Evolutionary conservation across 2,797 vertebrate genomes (phyloP).

Genomic region (Sebastes steindachneri): DNA sequence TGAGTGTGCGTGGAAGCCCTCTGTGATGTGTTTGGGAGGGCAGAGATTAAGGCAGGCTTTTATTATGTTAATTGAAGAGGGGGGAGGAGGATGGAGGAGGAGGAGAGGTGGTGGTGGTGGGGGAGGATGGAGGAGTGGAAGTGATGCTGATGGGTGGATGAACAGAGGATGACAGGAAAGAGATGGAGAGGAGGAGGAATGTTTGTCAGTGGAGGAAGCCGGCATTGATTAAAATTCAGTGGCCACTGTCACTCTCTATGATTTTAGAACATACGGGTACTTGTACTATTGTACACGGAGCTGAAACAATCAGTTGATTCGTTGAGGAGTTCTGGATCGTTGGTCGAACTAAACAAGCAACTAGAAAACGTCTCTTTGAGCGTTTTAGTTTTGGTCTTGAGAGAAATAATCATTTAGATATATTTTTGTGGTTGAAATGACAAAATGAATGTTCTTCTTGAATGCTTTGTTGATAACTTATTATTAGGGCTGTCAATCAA

Average conservation of each 20-base stretch:
- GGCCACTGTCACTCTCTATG: too few relatives aligned
- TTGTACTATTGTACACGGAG: too few relatives aligned
- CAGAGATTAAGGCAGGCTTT: slow-evolving; percentile 22
- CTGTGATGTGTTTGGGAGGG: too few relatives aligned
- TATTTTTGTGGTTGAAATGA: not conserved
- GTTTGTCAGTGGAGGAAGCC: not conserved
- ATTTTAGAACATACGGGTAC: too few relatives aligned
- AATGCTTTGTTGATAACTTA: not conserved
- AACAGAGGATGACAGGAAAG: too few relatives aligned
- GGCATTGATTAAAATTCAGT: too few relatives aligned
- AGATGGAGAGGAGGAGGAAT: not conserved
- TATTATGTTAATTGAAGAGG: slow-evolving; percentile 36
- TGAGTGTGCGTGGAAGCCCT: too few relatives aligned
- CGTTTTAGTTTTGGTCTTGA: not conserved
- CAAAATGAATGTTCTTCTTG: not conserved
- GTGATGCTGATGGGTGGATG: too few relatives aligned
- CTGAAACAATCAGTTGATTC: too few relatives aligned
- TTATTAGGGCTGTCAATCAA: not conserved
- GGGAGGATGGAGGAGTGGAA: not conserved
- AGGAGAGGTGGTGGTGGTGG: not conserved
- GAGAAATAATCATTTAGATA: not conserved
- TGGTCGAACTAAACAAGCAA: not conserved
- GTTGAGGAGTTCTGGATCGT: not conserved
- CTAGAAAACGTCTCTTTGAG: not conserved
- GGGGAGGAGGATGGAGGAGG: too few relatives aligned